A percentile compares a stretch with the other conserved stretches of the same genome.
Conservation (phyloP, 2,113 vertebrate genomes). For the Oreotragus oreotragus region DNA sequence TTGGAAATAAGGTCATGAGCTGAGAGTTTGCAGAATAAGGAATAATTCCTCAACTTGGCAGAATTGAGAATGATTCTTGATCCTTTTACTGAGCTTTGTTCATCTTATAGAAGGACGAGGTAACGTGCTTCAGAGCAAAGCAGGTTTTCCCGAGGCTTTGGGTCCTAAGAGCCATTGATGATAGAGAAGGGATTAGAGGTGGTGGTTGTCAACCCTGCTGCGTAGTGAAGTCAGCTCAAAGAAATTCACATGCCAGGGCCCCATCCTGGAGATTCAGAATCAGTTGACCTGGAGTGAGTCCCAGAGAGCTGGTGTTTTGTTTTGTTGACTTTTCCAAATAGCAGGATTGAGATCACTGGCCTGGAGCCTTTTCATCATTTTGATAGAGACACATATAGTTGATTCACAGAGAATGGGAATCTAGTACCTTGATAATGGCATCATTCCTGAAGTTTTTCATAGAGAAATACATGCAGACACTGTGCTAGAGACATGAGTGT, state of each 20-base stretch:
- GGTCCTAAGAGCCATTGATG: neutral
- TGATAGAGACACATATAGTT: neutral
- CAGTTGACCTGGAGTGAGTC: neutral
- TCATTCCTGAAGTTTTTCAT: neutral
- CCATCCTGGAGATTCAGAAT: neutral
- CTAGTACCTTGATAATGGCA: neutral
- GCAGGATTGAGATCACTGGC: neutral
- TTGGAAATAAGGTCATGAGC: neutral
- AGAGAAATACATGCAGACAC: neutral
- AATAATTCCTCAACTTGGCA: neutral
- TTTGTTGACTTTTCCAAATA: neutral
- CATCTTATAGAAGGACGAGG: neutral
- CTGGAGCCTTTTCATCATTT: neutral
- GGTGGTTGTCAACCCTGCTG: neutral
- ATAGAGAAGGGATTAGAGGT: neutral
- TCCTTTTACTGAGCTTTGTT: neutral
- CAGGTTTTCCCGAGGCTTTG: neutral
- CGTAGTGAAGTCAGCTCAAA: neutral
- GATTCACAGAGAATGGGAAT: neutral
- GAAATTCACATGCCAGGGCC: neutral
- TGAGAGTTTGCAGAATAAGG: neutral
- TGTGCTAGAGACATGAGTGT: neutral
- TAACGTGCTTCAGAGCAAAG: neutral
- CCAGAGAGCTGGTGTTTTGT: neutral
- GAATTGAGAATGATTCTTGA: neutral